Evolutionary conservation across 2,113 vertebrate species (phyloP).

Genomic region (Tautogolabrus adspersus): DNA sequence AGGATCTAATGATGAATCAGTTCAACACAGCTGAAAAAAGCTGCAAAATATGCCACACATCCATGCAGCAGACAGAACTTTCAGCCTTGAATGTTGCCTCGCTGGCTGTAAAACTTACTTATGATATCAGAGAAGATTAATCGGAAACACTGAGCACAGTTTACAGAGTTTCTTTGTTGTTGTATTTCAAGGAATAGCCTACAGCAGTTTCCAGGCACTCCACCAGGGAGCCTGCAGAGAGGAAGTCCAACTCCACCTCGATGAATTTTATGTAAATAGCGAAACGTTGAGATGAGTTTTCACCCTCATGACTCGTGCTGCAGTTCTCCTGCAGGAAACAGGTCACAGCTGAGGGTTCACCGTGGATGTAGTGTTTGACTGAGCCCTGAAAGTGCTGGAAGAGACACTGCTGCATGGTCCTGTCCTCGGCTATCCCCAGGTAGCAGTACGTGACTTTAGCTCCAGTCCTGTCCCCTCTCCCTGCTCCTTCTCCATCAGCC

Average conservation of each 20-base stretch:
- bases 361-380: slow-evolving; percentile 88
- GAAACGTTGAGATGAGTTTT: slow-evolving; percentile 75
- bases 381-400: slow-evolving; percentile 96
- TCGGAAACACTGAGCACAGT: slow-evolving; percentile 22
- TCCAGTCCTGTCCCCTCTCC: slow-evolving; percentile 65
- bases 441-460: slow-evolving; percentile 93
- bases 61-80: slow-evolving; percentile 46
- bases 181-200: slow-evolving; percentile 95
- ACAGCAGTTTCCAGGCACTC: slow-evolving; percentile 98
- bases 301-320: slow-evolving; percentile 77
- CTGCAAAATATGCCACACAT: slow-evolving; percentile 34
- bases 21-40: slow-evolving; percentile 27
- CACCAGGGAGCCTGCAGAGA: slow-evolving; percentile 95
- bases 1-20: slow-evolving; percentile 7
- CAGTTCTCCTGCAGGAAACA: slow-evolving; percentile 95
- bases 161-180: slow-evolving; percentile 84
- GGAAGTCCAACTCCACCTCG: slow-evolving; percentile 99
- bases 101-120: slow-evolving; percentile 20
- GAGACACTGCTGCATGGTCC: slow-evolving; percentile 95
- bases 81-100: slow-evolving; percentile 25
- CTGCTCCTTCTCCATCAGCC: slow-evolving; percentile 39
- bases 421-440: slow-evolving; percentile 94
- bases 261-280: slow-evolving; percentile 97
- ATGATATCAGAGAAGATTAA: slow-evolving; percentile 27
- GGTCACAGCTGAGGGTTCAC: slow-evolving; percentile 90